Base-by-base conservation (phyloP, 1,140 invertebrate genomes). In the Drosophila miranda region DNA sequence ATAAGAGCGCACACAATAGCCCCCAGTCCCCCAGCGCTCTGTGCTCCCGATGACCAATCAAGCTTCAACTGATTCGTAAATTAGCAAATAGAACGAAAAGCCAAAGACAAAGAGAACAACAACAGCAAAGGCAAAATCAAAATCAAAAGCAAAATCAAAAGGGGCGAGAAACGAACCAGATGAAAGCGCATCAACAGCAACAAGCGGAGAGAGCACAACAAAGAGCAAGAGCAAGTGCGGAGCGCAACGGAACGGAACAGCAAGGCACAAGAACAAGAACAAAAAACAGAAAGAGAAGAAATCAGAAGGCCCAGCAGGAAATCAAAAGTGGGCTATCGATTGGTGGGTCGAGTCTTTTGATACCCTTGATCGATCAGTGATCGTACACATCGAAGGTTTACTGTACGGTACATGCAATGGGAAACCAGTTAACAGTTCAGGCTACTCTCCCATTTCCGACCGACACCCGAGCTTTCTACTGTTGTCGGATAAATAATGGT, bases 21-120 rank as follows among this genome's bases (percentile, higher is more conserved):
- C 2, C 11, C 58, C 14, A 9, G 1, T 16, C 4, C 2, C 11
- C 11, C 13, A 1, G 6, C 2, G 16, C 3, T 28, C n/a, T n/a
- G 13, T 50, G 14, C 26, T 8, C 16, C 13, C 28, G 34, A 11
- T 8, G 19, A 7, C 26, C 13, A 38, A 21, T 16, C 11, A 6
- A 55, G 42, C 55, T 42, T 62, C 26, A 41, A 64, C 45, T 72
- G 53, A 55, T 51, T 78, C 57, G 63, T 71, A 71, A 78, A 83
- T 81, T 82, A 82, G 62, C 58, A 49, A 64, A 73, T 73, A 72
- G 46, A 60, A 73, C 51, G 38, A 14, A 42, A 30, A 45, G 51
- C 8, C 11, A 30, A 50, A 67, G 54, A 30, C 52, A 19, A 63
- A 53, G 43, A 53, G 28, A 64, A 64, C 19, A 56, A 56, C 19